Evolutionary conservation across 37 sponge, comb jelly and placozoan genomes (phyloP).

Genomic region (Theonella swinhoei): DNA sequence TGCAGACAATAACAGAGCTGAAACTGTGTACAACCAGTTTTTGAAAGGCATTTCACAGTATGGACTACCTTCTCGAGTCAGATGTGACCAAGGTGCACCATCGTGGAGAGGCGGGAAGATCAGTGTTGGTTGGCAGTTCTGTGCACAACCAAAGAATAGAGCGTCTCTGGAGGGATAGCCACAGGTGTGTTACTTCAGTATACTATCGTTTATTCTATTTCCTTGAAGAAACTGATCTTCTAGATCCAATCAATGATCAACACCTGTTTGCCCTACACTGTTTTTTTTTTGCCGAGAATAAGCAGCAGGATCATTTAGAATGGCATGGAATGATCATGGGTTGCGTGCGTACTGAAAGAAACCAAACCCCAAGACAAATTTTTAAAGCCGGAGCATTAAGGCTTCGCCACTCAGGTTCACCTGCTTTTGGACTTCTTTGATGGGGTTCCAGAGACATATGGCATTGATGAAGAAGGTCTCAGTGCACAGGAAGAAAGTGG

Average conservation of each 20-base stretch:
- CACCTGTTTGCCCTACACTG: slow-evolving; percentile 54
- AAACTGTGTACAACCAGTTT: slow-evolving; percentile 47
- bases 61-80: slow-evolving; percentile 55
- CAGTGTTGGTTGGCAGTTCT: slow-evolving; percentile 45
- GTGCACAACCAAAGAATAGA: no score
- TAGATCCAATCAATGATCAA: slow-evolving; percentile 32
- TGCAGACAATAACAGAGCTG: slow-evolving; percentile 45
- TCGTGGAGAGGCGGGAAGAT: slow-evolving; percentile 55
- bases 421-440: slow-evolving; percentile 44
- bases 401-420: not conserved
- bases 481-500: not conserved
- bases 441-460: slow-evolving; percentile 20
- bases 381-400: not conserved
- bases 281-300: slow-evolving; percentile 34
- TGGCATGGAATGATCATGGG: slow-evolving; percentile 57
- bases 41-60: slow-evolving; percentile 19
- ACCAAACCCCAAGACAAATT: slow-evolving; percentile 33
- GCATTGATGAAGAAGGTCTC: slow-evolving; percentile 1
- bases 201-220: slow-evolving; percentile 59
- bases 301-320: slow-evolving; percentile 32
- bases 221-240: slow-evolving; percentile 30
- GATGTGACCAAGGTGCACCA: slow-evolving; percentile 64
- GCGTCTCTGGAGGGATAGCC: slow-evolving; percentile 60
- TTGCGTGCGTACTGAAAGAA: slow-evolving; percentile 46
- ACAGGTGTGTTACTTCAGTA: slow-evolving; percentile 50